These are phyloP conservation scores for Hassar affinis DNA, from an alignment of 2,113 vertebrate genomes.

Conservation along the genomic window DNA sequence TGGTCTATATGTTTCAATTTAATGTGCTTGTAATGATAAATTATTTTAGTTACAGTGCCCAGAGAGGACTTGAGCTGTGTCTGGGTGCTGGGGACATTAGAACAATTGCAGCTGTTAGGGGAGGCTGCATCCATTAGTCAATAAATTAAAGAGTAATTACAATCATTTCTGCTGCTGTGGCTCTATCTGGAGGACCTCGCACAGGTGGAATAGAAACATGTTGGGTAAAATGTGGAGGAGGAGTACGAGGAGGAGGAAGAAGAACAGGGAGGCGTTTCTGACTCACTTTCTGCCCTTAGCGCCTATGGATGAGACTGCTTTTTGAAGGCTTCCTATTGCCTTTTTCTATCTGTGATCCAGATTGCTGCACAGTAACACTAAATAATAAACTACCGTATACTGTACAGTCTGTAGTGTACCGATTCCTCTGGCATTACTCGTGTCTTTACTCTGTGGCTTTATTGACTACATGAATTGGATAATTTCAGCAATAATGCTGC, in stretches of 20 bases:
- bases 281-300: conserved; percentile 23
- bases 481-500: background rate
- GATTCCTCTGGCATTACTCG: background rate
- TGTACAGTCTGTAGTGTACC: background rate
- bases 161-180: conserved; percentile 77
- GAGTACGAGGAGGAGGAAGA: conserved; percentile 14
- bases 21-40: conserved; percentile 81
- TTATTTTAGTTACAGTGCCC: conserved; percentile 77
- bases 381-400: too few relatives aligned
- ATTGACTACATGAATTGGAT: background rate
- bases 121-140: conserved; percentile 80
- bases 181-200: conserved; percentile 75
- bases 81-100: conserved; percentile 73
- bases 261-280: conserved; percentile 40
- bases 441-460: background rate
- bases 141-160: conserved; percentile 84
- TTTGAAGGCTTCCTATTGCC: background rate
- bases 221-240: conserved; percentile 64
- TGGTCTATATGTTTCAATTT: conserved; percentile 78
- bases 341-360: background rate
- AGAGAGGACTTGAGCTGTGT: conserved; percentile 74
- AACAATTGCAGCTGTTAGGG: conserved; percentile 78
- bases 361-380: background rate
- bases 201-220: conserved; percentile 79
- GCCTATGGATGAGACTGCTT: conserved; percentile 29